Evolutionary conservation across 2,888 invertebrate genomes (phyloP), one percentile per base, ranked within the genome.

Genomic region (Macaria liturata): DNA sequence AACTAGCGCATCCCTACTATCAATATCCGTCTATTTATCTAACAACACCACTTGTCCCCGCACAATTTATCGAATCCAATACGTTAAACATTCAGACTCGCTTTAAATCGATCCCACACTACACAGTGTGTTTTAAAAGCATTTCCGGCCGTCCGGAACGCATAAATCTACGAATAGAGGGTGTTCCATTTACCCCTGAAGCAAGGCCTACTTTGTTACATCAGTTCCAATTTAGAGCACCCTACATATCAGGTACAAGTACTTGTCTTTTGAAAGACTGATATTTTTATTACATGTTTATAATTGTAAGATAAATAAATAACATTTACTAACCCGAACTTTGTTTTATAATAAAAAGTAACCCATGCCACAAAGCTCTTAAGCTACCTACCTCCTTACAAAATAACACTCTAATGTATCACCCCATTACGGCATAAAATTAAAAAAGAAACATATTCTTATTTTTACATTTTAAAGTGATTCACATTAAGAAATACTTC

Each of bases 161-260:
- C 63, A 66, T 66, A 62, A 64, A 66, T 66, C 56, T 52, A 9
- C 34, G 39, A 57, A 52, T 55, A 52, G 50, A 54, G 51, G 46
- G 43, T 51, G 61, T 59, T 59, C 53, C 34, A 50, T 57, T 58
- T 57, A 60, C 59, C 55, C 52, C 52, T 51, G 53, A 55, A 57
- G 45, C 44, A 56, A 42, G 62, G 57, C 65, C 65, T 59, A 63
- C 49, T 59, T 63, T 61, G 62, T 61, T 59, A 59, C 56, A 52
- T 54, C 47, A 54, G 56, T 61, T 54, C 47, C 39, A 37, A 30
- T 53, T 63, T 43, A 54, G 40, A 55, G 46, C 50, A 55, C 60
- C 60, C 48, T 40, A 60, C 58, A 55, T 45, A 54, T 59, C 49
- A 42, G 49, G 34, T 45, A 37, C 39, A 42, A 49, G 32, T 59